Evolutionary conservation across 2,113 vertebrate species (phyloP).

Genomic region (Hemicordylus capensis): DNA sequence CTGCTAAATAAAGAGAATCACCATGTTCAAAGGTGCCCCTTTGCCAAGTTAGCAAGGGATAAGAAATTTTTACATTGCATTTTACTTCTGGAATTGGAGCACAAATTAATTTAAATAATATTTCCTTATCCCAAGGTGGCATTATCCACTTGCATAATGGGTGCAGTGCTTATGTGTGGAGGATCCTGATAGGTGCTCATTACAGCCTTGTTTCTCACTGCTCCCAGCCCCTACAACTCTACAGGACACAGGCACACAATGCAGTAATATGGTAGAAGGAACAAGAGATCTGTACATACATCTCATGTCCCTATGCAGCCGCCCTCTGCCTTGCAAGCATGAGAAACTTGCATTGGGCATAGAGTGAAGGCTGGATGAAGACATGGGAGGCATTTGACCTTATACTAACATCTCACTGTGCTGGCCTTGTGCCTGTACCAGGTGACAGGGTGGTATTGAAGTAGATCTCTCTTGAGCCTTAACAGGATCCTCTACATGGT

Average conservation of each 20-base stretch:
- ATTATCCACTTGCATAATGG: background rate
- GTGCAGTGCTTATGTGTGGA: background rate
- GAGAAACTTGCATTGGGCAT: background rate
- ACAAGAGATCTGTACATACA: background rate
- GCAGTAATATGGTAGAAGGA: background rate
- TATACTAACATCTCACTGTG: background rate
- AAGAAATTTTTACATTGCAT: conserved; percentile 38
- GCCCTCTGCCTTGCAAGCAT: background rate
- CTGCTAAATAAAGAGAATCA: too few relatives aligned
- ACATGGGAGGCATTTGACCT: background rate
- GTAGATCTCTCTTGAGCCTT: too few relatives aligned
- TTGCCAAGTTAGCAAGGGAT: too few relatives aligned
- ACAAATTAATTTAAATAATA: conserved; percentile 1
- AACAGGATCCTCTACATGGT: background rate
- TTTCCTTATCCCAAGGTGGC: conserved; percentile 8
- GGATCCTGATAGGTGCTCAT: background rate
- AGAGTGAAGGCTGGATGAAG: background rate
- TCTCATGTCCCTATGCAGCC: background rate
- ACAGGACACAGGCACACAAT: background rate
- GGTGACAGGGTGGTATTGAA: background rate
- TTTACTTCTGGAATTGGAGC: conserved; percentile 30
- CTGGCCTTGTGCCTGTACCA: background rate
- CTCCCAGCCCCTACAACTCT: background rate
- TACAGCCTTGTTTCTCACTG: background rate
- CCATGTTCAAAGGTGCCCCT: too few relatives aligned